Evolutionary conservation across 2,797 vertebrate genomes (phyloP).

Genomic region (Emydoidea blandingii): DNA sequence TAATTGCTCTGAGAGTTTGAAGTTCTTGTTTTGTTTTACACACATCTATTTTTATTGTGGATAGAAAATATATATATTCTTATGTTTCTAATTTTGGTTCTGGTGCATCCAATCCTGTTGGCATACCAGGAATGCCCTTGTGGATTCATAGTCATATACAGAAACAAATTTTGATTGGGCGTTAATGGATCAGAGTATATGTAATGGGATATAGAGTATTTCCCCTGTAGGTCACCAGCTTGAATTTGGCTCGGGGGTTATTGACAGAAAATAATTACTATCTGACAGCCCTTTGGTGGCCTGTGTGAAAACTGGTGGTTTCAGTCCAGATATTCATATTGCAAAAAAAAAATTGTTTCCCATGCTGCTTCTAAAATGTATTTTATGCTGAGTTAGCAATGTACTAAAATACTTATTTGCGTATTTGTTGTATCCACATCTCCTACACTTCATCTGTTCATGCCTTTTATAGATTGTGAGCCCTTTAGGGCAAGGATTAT

Average conservation of each 20-base stretch:
- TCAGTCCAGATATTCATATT: neutral
- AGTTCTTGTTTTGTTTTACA: neutral
- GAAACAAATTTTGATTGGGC: neutral
- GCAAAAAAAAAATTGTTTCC: neutral
- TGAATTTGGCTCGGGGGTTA: neutral
- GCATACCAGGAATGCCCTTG: neutral
- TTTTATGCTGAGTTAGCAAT: neutral
- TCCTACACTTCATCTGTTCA: neutral
- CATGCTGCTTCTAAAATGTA: neutral
- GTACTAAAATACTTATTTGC: neutral
- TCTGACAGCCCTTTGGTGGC: neutral
- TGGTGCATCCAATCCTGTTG: neutral
- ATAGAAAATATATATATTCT: neutral
- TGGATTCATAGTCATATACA: neutral
- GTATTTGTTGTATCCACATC: neutral
- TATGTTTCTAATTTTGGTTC: neutral
- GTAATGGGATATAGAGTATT: neutral
- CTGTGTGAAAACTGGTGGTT: neutral
- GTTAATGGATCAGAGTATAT: neutral
- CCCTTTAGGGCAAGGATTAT: neutral
- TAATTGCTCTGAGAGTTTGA: neutral
- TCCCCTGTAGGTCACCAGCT: neutral
- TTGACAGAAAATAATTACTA: neutral
- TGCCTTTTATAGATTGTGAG: neutral
- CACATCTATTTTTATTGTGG: neutral